Percentiles rank a stretch among this genome's conserved stretches.
These are phyloP conservation scores for Chrysolina oricalcia DNA, from an alignment of 2,888 invertebrate genomes.

Conservation along the genomic window DNA sequence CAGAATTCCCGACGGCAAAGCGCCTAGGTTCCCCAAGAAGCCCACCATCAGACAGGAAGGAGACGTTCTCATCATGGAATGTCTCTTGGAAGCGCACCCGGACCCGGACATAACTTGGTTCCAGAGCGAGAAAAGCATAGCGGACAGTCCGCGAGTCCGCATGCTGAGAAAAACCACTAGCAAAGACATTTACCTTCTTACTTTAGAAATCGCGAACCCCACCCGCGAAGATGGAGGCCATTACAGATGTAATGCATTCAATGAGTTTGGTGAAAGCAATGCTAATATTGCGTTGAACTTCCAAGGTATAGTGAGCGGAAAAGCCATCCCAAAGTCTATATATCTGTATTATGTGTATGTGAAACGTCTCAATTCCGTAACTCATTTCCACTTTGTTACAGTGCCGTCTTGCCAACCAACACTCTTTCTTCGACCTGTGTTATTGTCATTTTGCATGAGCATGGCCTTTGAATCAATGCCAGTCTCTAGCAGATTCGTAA, in stretches of 20 bases:
- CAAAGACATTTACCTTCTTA: constrained; percentile 93
- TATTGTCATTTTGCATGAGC: constrained; percentile 70
- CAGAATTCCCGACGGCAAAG: constrained; percentile 96
- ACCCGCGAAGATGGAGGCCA: constrained; percentile 97
- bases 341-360: constrained; percentile 61
- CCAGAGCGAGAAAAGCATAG: constrained; percentile 89
- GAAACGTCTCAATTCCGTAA: constrained; percentile 66
- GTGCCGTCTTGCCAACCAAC: constrained; percentile 60
- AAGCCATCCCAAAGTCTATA: constrained; percentile 40
- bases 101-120: constrained; percentile 97
- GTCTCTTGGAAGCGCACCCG: constrained; percentile 95
- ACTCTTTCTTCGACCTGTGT: constrained; percentile 61
- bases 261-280: constrained; percentile 99
- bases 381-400: constrained; percentile 64
- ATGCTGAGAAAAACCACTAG: constrained; percentile 92
- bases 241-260: constrained; percentile 99
- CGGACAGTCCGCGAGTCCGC: constrained; percentile 89
- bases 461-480: constrained; percentile 68
- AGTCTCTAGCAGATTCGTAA: constrained; percentile 61
- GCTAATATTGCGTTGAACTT: constrained; percentile 99
- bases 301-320: constrained; percentile 84
- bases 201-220: constrained; percentile 95
- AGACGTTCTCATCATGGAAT: constrained; percentile 95
- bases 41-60: constrained; percentile 96
- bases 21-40: constrained; percentile 97